phyloP scores from a whole-genome alignment of 2,888 invertebrate genomes.

The Agonopterix alstromeriana region DNA sequence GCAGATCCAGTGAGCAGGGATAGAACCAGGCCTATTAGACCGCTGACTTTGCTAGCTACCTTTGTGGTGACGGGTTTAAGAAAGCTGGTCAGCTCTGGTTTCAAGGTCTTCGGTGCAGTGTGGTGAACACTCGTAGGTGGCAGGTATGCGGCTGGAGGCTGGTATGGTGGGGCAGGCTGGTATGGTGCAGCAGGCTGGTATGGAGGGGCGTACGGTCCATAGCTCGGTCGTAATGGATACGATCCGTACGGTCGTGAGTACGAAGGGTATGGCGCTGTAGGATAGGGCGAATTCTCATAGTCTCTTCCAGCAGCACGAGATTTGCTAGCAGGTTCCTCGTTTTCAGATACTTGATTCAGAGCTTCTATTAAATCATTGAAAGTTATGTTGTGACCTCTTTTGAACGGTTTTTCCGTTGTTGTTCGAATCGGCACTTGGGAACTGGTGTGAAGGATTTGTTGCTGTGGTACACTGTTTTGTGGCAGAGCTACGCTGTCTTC shows the following conservation, averaged over 20 bases:
- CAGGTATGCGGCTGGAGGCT: slow-evolving; percentile 7
- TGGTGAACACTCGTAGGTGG: slow-evolving; percentile 10
- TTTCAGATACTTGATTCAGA: slow-evolving; percentile 26
- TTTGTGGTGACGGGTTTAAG: slow-evolving; percentile 44
- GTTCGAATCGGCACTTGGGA: slow-evolving; percentile 11
- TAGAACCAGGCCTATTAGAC: slow-evolving; percentile 46
- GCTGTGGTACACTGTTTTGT: background rate
- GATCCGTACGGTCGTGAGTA: slow-evolving; percentile 16
- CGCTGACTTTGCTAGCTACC: slow-evolving; percentile 44
- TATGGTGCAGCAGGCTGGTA: slow-evolving; percentile 3
- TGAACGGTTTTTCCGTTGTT: slow-evolving; percentile 13
- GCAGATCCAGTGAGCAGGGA: slow-evolving; percentile 44
- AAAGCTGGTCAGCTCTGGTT: slow-evolving; percentile 33
- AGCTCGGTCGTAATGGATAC: slow-evolving; percentile 9
- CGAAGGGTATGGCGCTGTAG: slow-evolving; percentile 6
- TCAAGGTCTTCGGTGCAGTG: slow-evolving; percentile 26
- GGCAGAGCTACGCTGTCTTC: background rate
- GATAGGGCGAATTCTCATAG: slow-evolving; percentile 9
- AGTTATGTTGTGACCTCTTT: slow-evolving; percentile 20
- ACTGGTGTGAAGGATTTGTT: slow-evolving; percentile 8
- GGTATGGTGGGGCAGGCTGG: slow-evolving; percentile 2
- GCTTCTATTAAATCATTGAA: slow-evolving; percentile 31
- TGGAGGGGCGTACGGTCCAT: slow-evolving; percentile 13
- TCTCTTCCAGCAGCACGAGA: slow-evolving; percentile 18
- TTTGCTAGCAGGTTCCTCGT: slow-evolving; percentile 15